A percentile compares a stretch with the other conserved stretches of the same genome.
Conservation (phyloP, 2,797 vertebrate species). For the Oreonectes daqikongensis region DNA sequence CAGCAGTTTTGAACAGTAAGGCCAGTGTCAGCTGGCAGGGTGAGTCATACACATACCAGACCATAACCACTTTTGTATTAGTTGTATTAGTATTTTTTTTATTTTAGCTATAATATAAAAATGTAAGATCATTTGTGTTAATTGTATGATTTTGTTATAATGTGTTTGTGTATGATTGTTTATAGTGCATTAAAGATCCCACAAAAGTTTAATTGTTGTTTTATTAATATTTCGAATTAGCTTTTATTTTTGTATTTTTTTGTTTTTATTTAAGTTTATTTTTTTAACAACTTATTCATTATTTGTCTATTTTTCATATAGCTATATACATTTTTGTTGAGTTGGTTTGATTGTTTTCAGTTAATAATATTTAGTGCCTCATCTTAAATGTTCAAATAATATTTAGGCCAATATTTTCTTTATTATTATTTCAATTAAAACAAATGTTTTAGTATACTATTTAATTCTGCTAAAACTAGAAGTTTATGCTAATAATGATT, state of each 20-base stretch:
- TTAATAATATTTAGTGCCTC: too few species aligned
- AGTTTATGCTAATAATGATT: not conserved
- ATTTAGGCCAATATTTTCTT: too few species aligned
- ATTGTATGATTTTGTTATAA: not conserved
- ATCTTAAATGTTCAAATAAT: too few species aligned
- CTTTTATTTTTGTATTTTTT: too few species aligned
- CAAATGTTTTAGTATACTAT: too few species aligned
- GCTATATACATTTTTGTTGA: too few species aligned
- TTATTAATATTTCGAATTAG: too few species aligned
- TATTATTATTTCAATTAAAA: too few species aligned
- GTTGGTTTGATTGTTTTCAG: too few species aligned
- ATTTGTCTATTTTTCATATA: not conserved
- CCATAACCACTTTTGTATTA: constrained; percentile 24
- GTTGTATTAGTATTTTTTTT: not conserved
- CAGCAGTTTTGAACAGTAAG: constrained; percentile 68
- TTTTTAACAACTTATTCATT: too few species aligned
- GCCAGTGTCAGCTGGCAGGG: constrained; percentile 58
- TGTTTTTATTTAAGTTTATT: too few species aligned
- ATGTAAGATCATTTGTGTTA: not conserved
- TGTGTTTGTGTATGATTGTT: not conserved
- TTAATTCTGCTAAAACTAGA: constrained; percentile 18
- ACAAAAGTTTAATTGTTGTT: not conserved
- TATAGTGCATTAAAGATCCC: not conserved
- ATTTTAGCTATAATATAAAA: too few species aligned
- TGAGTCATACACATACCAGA: constrained; percentile 56